Conservation (phyloP, 1,140 invertebrate species). For the Aphelenchoides fujianensis region DNA sequence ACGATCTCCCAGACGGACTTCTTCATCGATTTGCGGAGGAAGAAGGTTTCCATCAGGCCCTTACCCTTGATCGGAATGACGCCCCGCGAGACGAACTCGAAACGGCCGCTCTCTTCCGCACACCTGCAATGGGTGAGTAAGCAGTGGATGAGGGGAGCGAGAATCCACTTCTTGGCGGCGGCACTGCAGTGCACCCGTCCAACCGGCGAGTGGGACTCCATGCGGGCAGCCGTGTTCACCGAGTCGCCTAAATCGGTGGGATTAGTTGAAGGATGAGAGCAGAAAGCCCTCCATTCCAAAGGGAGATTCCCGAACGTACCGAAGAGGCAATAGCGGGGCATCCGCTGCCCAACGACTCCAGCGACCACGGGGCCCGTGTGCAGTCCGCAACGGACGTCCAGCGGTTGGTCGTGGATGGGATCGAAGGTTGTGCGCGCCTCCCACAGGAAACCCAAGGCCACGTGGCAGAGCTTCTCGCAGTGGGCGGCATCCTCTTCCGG, state of each 20-base stretch:
- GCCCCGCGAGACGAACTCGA: slow-evolving; percentile 58
- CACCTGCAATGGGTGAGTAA: slow-evolving; percentile 3
- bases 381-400: slow-evolving; percentile 43
- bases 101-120: slow-evolving; percentile 54
- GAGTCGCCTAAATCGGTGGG: too few species aligned
- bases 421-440: slow-evolving; percentile 38
- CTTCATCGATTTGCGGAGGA: slow-evolving; percentile 48
- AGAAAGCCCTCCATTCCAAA: too few species aligned
- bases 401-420: slow-evolving; percentile 41
- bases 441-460: slow-evolving; percentile 63
- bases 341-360: slow-evolving; percentile 66
- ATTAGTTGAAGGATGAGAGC: too few species aligned
- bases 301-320: too few species aligned
- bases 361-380: slow-evolving; percentile 58
- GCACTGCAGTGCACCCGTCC: slow-evolving; percentile 60
- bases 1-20: slow-evolving; percentile 62
- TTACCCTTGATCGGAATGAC: slow-evolving; percentile 61
- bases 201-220: slow-evolving; percentile 58
- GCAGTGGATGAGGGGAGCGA: not conserved
- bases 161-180: slow-evolving; percentile 36
- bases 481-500: slow-evolving; percentile 85
- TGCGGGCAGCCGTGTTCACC: slow-evolving; percentile 64
- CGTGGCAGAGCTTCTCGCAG: slow-evolving; percentile 81
- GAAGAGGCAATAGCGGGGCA: slow-evolving; percentile 63
- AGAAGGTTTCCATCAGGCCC: slow-evolving; percentile 58